Base-by-base conservation (phyloP, 2,113 vertebrate species). In the Tyrannus savana region DNA sequence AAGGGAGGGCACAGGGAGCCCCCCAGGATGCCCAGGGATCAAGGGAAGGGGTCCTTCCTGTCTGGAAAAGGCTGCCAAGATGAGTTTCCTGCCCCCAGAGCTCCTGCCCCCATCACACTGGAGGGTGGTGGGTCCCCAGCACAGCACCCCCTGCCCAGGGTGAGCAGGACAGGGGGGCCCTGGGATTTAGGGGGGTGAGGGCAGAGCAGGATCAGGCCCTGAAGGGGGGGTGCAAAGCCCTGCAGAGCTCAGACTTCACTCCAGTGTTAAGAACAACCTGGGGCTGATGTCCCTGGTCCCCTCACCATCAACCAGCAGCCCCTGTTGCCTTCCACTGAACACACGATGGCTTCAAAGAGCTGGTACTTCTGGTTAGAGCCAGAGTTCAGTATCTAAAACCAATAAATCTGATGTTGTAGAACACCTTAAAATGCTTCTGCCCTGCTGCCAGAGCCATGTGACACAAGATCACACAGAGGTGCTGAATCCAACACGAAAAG, bases 51-150 rank as follows among this genome's bases (percentile, higher is more conserved):
- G 22, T 5, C 3, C 4, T 5, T 25, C 18, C 4, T 3, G 5
- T 3, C 17, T 25, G 31, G 21, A 2, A 37, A 28, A 35, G 14
- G 16, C 6, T 0, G 3, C 8, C 22, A 8, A 9, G 27, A 7
- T 4, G 42, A 24, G 16, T 12, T 55, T 49, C 10, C 7, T 49
- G 41, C 41, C 50, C 39, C 76, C 12, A 19, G 5, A 25, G 24
- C 16, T 42, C 58, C 9, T 24, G 8, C 7, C 55, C 59, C 35
- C n/a, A 28, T 4, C 30, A 0, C 6, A 0, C 19, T 4, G 67
- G 60, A 62, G 41, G 49, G 41, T 3, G 27, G 64, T 0, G 19
- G 75, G 9, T 39, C 19, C 52, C 56, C 72, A 41, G 58, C 7
- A 27, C 9, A 7, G 7, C 1, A 1, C 6, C 14, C 19, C 62